Evolutionary conservation across 1,140 invertebrate species (phyloP), one percentile per base, ranked within the genome.

Genomic region (Grapholita molesta): DNA sequence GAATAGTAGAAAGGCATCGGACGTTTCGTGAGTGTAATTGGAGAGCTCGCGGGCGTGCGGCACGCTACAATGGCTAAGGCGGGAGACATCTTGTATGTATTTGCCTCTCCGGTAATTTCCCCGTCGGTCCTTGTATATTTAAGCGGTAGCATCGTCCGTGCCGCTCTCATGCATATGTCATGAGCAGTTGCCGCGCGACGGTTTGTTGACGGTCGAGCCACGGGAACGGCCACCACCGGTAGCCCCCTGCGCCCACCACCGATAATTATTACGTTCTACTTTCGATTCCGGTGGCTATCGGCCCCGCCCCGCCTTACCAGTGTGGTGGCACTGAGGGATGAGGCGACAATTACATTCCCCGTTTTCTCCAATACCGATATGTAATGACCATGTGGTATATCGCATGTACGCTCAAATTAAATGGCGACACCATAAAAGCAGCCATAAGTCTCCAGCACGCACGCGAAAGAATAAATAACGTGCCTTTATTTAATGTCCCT

Each of bases 151-250:
- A 74, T 75, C 78, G 82, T 86, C 80, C 80, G 76, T 74, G 76
- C 76, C 85, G 72, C 80, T 88, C 85, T 90, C 88, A 91, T 91
- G 88, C 89, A 91, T 90, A 90, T 89, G 85, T 91, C 88, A 91
- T 91, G 88, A 91, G 83, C 82, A 78, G 89, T 91, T 90, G 89
- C 89, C 78, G 72, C 38, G 89, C 87, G 80, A 91, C 89, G 75
- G 88, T 91, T 91, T 91, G 89, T 91, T 91, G 89, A 86, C 88
- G 85, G 82, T 88, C 74, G 70, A 72, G 71, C 80, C 84, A 84
- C 85, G 86, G 85, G 89, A 89, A 90, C 76, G 70, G 76, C 76
- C 75, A 80, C 85, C 86, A 82, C 76, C 79, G 78, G 78, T 77
- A 57, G 61, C 78, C 82, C 78, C 70, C 70, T 69, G 57, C 71